Evolutionary conservation across 2,888 invertebrate genomes (phyloP).

Genomic region (Pilophorus perplexus): DNA sequence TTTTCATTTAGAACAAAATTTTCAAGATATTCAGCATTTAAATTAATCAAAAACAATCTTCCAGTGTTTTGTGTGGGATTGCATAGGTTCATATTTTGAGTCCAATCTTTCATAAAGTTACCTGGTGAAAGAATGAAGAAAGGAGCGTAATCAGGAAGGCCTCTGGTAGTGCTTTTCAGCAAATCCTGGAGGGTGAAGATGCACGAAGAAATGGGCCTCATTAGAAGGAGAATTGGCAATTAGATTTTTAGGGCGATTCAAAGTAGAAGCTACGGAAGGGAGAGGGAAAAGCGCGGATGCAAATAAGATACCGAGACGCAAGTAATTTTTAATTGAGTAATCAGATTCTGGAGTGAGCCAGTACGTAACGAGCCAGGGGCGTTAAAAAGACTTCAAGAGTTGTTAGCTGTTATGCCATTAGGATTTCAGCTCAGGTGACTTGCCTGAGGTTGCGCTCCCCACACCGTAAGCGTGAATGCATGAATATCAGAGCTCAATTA

Average conservation of each 20-base stretch:
- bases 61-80: too few species aligned
- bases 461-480: constrained; percentile 23
- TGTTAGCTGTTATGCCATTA: constrained; percentile 35
- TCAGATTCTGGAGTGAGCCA: constrained; percentile 27
- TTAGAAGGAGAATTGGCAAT: constrained; percentile 35
- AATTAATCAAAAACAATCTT: too few species aligned
- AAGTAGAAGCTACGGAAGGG: background rate
- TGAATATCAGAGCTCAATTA: constrained; percentile 36
- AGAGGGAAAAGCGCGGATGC: constrained; percentile 13
- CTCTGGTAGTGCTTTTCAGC: background rate
- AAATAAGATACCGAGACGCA: constrained; percentile 32
- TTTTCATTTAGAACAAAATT: too few species aligned
- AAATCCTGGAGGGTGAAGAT: background rate
- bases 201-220: constrained; percentile 28
- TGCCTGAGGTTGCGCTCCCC: background rate
- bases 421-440: constrained; percentile 9
- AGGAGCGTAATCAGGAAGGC: too few species aligned
- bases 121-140: too few species aligned
- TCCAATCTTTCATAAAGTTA: too few species aligned
- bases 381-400: constrained; percentile 21
- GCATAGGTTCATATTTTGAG: too few species aligned
- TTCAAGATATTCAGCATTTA: too few species aligned
- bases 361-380: constrained; percentile 28
- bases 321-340: constrained; percentile 39
- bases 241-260: constrained; percentile 32